These are phyloP conservation scores for Trachemys scripta DNA, from an alignment of 2,113 vertebrate species.

Conservation along the genomic window DNA sequence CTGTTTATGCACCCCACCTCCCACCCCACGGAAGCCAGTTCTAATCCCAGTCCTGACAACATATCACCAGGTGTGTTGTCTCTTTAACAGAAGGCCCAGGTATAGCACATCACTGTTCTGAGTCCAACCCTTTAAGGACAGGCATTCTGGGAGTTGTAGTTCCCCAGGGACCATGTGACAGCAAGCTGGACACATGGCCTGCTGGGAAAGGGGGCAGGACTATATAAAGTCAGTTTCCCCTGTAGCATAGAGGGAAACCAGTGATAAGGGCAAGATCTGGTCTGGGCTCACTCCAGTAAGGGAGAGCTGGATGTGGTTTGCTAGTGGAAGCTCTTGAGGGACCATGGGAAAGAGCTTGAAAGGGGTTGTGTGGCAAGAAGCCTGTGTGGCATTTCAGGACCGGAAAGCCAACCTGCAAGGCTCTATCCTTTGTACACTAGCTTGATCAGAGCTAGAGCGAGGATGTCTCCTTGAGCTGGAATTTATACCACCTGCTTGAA, in stretches of 20 bases:
- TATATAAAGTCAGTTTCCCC: background rate
- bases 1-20: background rate
- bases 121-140: background rate
- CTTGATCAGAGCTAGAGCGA: background rate
- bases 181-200: background rate
- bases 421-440: background rate
- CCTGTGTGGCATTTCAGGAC: background rate
- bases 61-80: background rate
- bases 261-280: background rate
- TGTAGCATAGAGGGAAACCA: background rate
- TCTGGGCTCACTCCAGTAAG: background rate
- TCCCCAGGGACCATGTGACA: background rate
- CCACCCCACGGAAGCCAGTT: background rate
- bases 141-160: background rate
- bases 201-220: accelerated
- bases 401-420: background rate
- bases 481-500: background rate
- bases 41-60: background rate
- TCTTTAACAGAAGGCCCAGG: background rate
- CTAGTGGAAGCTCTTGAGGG: background rate
- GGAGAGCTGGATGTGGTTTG: background rate
- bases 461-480: background rate
- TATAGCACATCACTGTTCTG: background rate
- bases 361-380: background rate
- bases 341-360: background rate